Percentiles rank a stretch among this genome's conserved stretches.
These are phyloP conservation scores for Samia ricini DNA, from an alignment of 1,140 invertebrate genomes.

Conservation along the genomic window DNA sequence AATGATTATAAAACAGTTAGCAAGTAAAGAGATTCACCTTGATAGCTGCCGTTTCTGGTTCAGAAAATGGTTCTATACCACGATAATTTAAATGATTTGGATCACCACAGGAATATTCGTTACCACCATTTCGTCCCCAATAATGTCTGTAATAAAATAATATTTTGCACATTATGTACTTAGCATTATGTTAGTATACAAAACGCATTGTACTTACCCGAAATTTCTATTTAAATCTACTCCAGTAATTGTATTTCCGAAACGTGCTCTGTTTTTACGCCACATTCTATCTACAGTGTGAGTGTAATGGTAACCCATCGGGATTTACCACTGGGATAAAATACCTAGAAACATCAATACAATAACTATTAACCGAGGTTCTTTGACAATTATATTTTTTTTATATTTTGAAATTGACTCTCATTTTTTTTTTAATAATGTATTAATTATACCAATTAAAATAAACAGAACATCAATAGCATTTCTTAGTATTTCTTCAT, in stretches of 20 bases:
- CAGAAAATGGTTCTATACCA: conserved; percentile 91
- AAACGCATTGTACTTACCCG: conserved; percentile 50
- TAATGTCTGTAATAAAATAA: conserved; percentile 73
- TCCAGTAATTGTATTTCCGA: conserved; percentile 74
- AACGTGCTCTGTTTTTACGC: conserved; percentile 82
- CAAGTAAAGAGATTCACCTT: conserved; percentile 38
- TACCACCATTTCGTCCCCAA: conserved; percentile 79
- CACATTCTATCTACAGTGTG: conserved; percentile 81
- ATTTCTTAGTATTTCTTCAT: too few relatives aligned
- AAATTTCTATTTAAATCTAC: conserved; percentile 85
- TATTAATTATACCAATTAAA: too few relatives aligned
- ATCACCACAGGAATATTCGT: conserved; percentile 83
- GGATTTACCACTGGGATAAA: conserved; percentile 85
- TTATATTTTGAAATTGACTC: too few relatives aligned
- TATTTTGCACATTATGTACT: conserved; percentile 9
- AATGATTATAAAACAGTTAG: too few relatives aligned
- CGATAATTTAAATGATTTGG: conserved; percentile 93
- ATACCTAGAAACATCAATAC: conserved; percentile 72
- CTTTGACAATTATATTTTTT: too few relatives aligned
- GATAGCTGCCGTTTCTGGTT: conserved; percentile 91
- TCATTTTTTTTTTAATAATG: too few relatives aligned
- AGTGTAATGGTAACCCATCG: conserved; percentile 84
- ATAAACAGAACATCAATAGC: too few relatives aligned
- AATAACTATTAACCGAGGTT: not conserved
- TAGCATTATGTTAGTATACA: not conserved